phyloP scores from a whole-genome alignment of 2,113 vertebrate genomes.

The Fregetta grallaria region DNA sequence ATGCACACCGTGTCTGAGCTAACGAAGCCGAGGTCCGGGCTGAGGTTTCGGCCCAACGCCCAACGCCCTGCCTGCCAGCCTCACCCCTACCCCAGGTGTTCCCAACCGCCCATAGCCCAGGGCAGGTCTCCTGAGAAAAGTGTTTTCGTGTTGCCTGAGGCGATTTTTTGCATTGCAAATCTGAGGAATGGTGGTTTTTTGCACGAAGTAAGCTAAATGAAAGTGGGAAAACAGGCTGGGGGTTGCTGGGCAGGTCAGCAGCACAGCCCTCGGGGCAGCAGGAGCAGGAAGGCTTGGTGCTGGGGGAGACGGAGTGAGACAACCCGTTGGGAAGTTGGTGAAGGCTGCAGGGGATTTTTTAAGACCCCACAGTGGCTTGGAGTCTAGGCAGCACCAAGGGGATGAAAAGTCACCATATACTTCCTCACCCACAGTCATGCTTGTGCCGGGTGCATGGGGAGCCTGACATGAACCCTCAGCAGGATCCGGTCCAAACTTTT shows the following conservation, averaged over 20 bases:
- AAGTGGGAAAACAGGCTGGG: not conserved
- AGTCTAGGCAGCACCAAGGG: not conserved
- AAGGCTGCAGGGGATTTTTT: not conserved
- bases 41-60: not conserved
- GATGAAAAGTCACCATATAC: not conserved
- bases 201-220: not conserved
- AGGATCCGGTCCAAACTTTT: not conserved
- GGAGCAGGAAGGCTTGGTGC: not conserved
- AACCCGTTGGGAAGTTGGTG: not conserved
- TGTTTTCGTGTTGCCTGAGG: not conserved
- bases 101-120: not conserved
- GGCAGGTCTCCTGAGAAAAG: not conserved
- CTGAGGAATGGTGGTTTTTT: not conserved
- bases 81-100: not conserved
- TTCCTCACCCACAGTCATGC: not conserved
- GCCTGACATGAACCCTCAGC: not conserved
- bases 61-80: not conserved
- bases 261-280: not conserved
- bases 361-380: not conserved
- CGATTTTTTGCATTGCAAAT: not conserved
- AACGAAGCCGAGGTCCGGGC: not conserved
- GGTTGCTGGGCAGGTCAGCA: not conserved
- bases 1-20: not conserved
- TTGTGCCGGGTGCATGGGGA: not conserved
- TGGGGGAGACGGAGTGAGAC: not conserved